Percentiles rank a stretch among this genome's conserved stretches.
phyloP scores from a whole-genome alignment of 2,888 invertebrate genomes.

The Stictocephala bisonia region DNA sequence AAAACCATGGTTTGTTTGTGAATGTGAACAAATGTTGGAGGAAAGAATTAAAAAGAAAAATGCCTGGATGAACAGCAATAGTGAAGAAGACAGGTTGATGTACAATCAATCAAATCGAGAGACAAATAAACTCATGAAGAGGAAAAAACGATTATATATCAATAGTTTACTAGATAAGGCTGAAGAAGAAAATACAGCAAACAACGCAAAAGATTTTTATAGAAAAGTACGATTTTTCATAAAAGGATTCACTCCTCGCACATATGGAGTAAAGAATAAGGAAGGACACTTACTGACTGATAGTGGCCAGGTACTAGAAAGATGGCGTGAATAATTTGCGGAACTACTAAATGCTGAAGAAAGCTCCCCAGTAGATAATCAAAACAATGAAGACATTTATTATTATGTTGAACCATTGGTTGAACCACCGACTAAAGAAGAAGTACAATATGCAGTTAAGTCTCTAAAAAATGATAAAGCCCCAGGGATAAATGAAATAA shows the following conservation, averaged over 20 bases:
- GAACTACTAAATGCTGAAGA: conserved; percentile 12
- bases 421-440: conserved; percentile 22
- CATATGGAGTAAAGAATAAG: conserved; percentile 6
- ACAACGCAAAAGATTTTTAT: conserved; percentile 33
- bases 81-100: neutral
- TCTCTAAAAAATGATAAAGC: conserved; percentile 36
- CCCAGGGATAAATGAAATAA: conserved; percentile 33
- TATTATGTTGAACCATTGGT: conserved; percentile 29
- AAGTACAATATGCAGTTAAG: conserved; percentile 34
- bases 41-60: neutral
- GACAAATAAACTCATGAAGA: neutral
- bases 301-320: neutral
- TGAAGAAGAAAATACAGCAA: conserved; percentile 20
- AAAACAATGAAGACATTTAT: conserved; percentile 19
- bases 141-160: conserved; percentile 14
- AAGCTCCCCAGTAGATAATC: neutral
- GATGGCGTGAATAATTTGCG: conserved; percentile 8
- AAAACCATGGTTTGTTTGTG: conserved; percentile 31
- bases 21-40: conserved; percentile 9
- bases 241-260: conserved; percentile 16
- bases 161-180: conserved; percentile 19
- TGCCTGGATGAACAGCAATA: neutral
- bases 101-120: neutral
- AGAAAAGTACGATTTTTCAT: conserved; percentile 32
- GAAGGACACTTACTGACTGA: conserved; percentile 5